Base-by-base conservation (phyloP, 2,888 invertebrate species). In the Parthenolecanium corni region DNA sequence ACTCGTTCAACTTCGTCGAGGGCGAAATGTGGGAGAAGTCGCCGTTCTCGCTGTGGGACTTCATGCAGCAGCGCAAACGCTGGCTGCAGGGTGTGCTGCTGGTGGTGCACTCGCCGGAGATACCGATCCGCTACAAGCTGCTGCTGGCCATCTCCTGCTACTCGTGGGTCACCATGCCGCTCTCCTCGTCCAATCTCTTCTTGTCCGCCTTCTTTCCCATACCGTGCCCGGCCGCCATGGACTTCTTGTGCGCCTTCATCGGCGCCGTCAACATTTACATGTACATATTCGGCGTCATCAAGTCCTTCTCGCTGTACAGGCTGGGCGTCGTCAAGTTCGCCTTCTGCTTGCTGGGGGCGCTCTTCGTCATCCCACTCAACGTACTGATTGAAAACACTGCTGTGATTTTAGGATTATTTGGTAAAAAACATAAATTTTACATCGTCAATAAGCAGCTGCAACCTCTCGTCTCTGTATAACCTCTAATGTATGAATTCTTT, bases 1-100 rank as follows among this genome's bases (percentile, higher is more conserved):
- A 88, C 73, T 81, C 86, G 20, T 96, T 96, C 74, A 89, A 92
- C 73, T 96, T 95, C 75, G 84, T 96, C 67, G 95, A 96, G 74
- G 95, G 96, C 53, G 96, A 96, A 77, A 95, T 96, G 95, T 94
- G 94, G 86, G 96, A 96, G 73, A 95, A 96, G 73, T 92, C 92
- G 5, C 95, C 96, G 2, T 96, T 96, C 74, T 90, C 91, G 1
- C 76, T 96, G 36, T 85, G 87, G 82, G 96, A 96, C 74, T 93
- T 96, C 71, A 82, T 96, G 68, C 94, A 95, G 74, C 96, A 96
- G 72, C 80, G 96, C 64, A 96, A 96, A 73, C 81, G 96, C 61
- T 96, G 96, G 96, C 81, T 96, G 61, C 89, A 91, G 77, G 92
- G 91, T 72, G 91, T 92, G 69, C 79, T 89, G 21, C 77, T 92